Evolutionary conservation across 2,888 invertebrate species (phyloP), one percentile per base, ranked within the genome.

Genomic region (Pachymerium ferrugineum): DNA sequence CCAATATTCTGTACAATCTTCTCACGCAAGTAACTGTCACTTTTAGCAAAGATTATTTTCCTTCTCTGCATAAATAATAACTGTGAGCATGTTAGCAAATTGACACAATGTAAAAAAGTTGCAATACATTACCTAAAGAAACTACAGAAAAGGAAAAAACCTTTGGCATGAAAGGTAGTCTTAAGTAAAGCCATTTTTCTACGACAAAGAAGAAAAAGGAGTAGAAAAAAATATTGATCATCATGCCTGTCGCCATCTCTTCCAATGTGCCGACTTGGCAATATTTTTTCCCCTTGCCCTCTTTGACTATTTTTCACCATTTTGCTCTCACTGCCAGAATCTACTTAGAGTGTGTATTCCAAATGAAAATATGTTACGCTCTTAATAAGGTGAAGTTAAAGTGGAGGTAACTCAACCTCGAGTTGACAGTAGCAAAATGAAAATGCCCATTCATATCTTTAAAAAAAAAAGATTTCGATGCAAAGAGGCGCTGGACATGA

Each of bases 221-320:
- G n/a, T n/a, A n/a, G 38, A 12, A 28, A 62, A 62, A 62, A 62
- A 62, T 62, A 62, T 62, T 28, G 62, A 62, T 62, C 62, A 62
- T 62, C 62, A 25, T 62, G 62, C 28, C 62, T 62, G 62, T 62
- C 62, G 25, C 62, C 62, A 62, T 62, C 62, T 62, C 62, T 28
- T 62, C 12, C 62, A 62, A 62, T 10, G 62, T 62, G 62, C 62
- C 62, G 62, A 62, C 25, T 62, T 25, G 62, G 62, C 62, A 28
- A 25, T 62, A 62, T 62, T 62, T 62, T 62, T 28, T 28, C n/a
- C 12, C n/a, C 28, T 62, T 12, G 3, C 62, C 62, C 38, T 22
- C 28, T 54, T 62, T 62, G 62, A 62, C 62, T 62, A 62, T 62
- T 62, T 62, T 28, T 62, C 62, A 62, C 62, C 62, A 62, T 62